Base-by-base conservation (phyloP, 2,797 vertebrate species). In the Jordanella pulchra region DNA sequence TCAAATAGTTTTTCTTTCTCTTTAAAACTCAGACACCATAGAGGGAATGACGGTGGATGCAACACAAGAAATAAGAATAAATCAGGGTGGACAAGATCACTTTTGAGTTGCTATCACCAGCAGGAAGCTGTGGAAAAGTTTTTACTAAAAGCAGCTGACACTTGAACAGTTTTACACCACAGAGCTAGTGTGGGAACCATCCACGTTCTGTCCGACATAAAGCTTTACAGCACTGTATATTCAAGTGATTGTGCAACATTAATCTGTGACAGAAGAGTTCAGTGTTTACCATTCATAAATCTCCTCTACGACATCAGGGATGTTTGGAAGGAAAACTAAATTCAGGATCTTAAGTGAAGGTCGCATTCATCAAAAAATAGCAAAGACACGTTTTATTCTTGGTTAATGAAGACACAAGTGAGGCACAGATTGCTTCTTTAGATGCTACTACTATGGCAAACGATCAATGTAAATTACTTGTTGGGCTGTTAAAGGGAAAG, bases 101-200 rank as follows among this genome's bases (percentile, higher is more conserved):
- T 70, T 25, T n/a, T 47, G 77, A 72, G 56, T 71, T 69, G 73
- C 21, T 65, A 51, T 82, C 69, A 81, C 73, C 45, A 35, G 83
- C 75, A 73, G 51, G 63, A 15, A 1, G 67, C 42, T 21, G 69
- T 48, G 47, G 2, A 14, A 6, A 80, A 15, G 15, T 0, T 25
- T 1, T 25, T 4, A n/a, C 65, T 69, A n/a, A 76, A 83, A 54
- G 17, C 72, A 61, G 18, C 15, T 77, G 76, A 78, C 72, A 72
- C 73, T 32, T 4, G 32, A 79, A 47, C 50, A 35, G 54, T 47
- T 73, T 81, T 64, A 73, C 68, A 55, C 69, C 63, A 68, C 0
- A 23, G 1, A 42, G 35, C 73, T 21, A 23, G 39, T 53, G 66
- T 42, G 1, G 72, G 30, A 82, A 60, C 13, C 39, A 2, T 47